Percentiles rank a stretch among this genome's conserved stretches.
These are phyloP conservation scores for Hololepta plana DNA, from an alignment of 2,888 invertebrate species.

Conservation along the genomic window DNA sequence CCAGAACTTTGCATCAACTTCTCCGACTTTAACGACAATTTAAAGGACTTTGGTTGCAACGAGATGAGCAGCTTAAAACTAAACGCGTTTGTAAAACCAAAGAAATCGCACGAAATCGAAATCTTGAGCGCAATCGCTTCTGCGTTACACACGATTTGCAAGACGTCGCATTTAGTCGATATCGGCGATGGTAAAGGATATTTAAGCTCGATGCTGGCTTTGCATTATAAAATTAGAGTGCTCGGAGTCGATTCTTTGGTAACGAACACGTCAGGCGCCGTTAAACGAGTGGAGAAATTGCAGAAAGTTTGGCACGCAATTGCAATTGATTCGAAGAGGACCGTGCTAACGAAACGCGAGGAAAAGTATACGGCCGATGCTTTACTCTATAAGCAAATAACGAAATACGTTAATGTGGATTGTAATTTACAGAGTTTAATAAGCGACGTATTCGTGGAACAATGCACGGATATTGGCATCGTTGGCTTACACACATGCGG, in stretches of 20 bases:
- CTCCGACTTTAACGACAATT: slow-evolving; percentile 24
- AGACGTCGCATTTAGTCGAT: slow-evolving; percentile 45
- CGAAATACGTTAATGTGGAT: slow-evolving; percentile 38
- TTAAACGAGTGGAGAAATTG: slow-evolving; percentile 31
- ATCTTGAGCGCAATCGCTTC: slow-evolving; percentile 41
- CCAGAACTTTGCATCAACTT: slow-evolving; percentile 29
- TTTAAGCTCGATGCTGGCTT: slow-evolving; percentile 53
- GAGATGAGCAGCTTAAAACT: slow-evolving; percentile 25
- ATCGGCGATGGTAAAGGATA: slow-evolving; percentile 85
- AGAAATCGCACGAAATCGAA: slow-evolving; percentile 69
- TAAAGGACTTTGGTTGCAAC: slow-evolving; percentile 21
- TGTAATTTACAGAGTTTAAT: slow-evolving; percentile 35
- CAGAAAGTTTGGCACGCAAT: slow-evolving; percentile 25
- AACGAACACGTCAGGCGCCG: slow-evolving; percentile 47
- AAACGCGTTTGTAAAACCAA: slow-evolving; percentile 57
- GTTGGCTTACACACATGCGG: slow-evolving; percentile 84
- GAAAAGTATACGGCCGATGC: slow-evolving; percentile 10
- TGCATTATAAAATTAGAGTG: slow-evolving; percentile 52
- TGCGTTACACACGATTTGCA: slow-evolving; percentile 25
- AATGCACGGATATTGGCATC: slow-evolving; percentile 31
- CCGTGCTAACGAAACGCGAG: slow-evolving; percentile 10
- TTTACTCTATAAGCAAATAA: slow-evolving; percentile 38
- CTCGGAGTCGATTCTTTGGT: slow-evolving; percentile 65
- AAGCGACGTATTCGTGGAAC: slow-evolving; percentile 28
- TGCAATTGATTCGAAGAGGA: slow-evolving; percentile 12